A percentile compares a stretch with the other conserved stretches of the same genome.
These are phyloP conservation scores for Rhysida immarginata DNA, from an alignment of 1,140 invertebrate genomes.

Conservation along the genomic window DNA sequence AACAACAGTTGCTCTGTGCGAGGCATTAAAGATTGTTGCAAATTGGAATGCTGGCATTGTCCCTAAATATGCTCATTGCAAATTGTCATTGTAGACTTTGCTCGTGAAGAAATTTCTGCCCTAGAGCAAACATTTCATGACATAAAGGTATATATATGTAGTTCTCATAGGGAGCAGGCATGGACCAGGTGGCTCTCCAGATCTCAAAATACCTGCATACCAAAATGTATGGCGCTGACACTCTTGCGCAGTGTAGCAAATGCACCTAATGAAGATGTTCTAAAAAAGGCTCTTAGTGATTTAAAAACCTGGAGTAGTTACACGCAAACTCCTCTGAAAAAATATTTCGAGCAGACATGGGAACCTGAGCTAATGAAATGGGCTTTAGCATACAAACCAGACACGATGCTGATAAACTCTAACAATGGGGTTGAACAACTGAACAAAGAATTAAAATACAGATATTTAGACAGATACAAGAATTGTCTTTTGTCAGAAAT, in stretches of 20 bases:
- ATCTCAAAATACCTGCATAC: not conserved
- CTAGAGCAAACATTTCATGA: not conserved
- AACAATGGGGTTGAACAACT: no score
- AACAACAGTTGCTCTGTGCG: not conserved
- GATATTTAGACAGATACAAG: no score
- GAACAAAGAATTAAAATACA: no score
- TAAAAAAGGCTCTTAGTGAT: not conserved
- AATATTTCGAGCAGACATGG: not conserved
- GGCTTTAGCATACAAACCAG: not conserved
- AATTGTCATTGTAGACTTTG: not conserved
- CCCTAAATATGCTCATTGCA: not conserved
- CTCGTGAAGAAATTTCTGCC: not conserved
- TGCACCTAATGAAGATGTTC: not conserved
- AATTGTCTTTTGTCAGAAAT: no score
- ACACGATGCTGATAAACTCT: no score
- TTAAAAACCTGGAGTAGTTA: not conserved
- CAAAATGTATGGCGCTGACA: not conserved
- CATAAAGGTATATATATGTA: not conserved
- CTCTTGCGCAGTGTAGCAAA: not conserved
- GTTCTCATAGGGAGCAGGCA: not conserved
- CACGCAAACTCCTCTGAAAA: not conserved
- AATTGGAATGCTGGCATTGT: not conserved
- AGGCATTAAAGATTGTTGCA: not conserved
- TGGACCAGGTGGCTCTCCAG: no score
- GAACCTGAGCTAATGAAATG: not conserved